Evolutionary conservation across 2,888 invertebrate species (phyloP), one percentile per base, ranked within the genome.

Genomic region (Lepidocyrtinus sp.): DNA sequence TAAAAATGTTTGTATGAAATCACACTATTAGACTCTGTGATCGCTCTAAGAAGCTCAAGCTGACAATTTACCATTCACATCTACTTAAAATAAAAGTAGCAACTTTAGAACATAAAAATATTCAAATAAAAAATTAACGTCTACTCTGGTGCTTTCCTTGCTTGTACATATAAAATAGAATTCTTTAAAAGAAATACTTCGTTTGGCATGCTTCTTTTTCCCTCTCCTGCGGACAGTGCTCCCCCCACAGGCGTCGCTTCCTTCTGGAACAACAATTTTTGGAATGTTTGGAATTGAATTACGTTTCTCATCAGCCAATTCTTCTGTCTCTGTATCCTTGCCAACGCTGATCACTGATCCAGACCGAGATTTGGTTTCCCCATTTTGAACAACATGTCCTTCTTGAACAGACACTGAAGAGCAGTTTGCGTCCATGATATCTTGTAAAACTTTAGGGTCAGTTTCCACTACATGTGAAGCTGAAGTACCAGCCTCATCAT

Each of bases 31-130:
- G 80, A 80, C 75, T 79, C 76, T 70, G 80, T 82, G 80, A 83
- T 77, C 83, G 82, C 83, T 83, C 85, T 85, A 85, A 79, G 84
- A 85, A 84, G 85, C 85, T 85, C 85, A 85, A 85, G 85, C 85
- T 83, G 73, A 83, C 77, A 79, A 76, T 69, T 73, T 75, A 75
- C 65, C 55, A 65, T 61, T 63, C 67, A 68, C 69, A 72, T 63
- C 19, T 59, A 71, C 46, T 21, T 65, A 59, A 76, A 73, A 68
- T 62, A 55, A 71, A 68, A 12, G 50, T 50, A 50, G 50, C 50
- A 50, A 36, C 12, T 36, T 50, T 50, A 50, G 2, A 50, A 50
- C 50, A n/a, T 50, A 50, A 50, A 74, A 22, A 69, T 24, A 73
- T 12, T 64, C 70, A 63, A 65, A 17, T 17, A 5, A 36, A 36